Base-by-base conservation (phyloP, 2,888 invertebrate species). In the Limenitis arthemis region DNA sequence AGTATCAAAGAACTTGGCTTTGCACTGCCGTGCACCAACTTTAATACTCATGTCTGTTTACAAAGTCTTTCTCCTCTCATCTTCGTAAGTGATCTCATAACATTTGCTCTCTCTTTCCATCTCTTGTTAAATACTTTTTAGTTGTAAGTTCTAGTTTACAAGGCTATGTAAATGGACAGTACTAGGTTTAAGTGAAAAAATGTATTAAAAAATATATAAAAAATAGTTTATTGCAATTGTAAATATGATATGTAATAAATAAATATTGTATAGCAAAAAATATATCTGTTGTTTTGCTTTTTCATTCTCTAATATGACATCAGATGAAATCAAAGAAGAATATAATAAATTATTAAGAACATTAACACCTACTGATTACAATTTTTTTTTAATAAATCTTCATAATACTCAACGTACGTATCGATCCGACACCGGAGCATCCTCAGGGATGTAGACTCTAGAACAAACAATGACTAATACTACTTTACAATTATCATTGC, bases 211-310 rank as follows among this genome's bases (percentile, higher is more conserved):
- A 58, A 59, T 53, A 58, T 61, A 56, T 47, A 60, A 62, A 70
- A 67, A 71, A 72, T 68, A 68, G 70, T 59, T 62, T 57, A 52
- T 78, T 79, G 79, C 73, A 56, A 68, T 66, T 83, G 83, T 83
- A 83, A 78, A 83, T 83, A 83, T 73, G 67, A 72, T 70, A 70
- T 66, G 64, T 73, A 69, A 72, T 66, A 65, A 79, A 77, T 81
- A 80, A 77, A 80, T 69, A 69, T 70, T 68, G 67, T 72, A 73
- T 62, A 73, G 72, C 61, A 69, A 62, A 44, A 20, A 7, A 34
- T 47, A 8, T 47, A 12, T 30, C 48, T 44, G 54, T 58, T 58
- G 37, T 29, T 43, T 49, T 40, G 33, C 44, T 32, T 20, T 50
- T 40, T 40, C 29, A 11, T 37, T 32, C 28, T 29, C 8, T n/a